Evolutionary conservation across 2,113 vertebrate species (phyloP).

Genomic region (Gymnarchus niloticus): DNA sequence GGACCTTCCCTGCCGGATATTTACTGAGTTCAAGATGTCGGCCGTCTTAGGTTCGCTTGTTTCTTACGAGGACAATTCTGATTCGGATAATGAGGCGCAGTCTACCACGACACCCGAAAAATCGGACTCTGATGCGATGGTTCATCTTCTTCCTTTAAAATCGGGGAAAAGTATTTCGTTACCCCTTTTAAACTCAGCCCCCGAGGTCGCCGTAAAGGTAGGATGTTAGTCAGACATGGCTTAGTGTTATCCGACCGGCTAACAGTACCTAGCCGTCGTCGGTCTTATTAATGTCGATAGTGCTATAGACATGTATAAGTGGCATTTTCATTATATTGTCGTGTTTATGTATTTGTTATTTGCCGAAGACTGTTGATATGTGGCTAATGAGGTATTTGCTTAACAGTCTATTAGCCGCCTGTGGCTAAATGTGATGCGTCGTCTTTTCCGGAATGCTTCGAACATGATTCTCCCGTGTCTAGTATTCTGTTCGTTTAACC

Average conservation of each 20-base stretch:
- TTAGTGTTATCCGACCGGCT: not conserved
- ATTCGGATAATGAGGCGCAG: conserved; percentile 74
- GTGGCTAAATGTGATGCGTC: not conserved
- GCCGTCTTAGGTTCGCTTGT: conserved; percentile 71
- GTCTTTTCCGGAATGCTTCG: not conserved
- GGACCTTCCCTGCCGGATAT: conserved; percentile 40
- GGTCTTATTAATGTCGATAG: not conserved
- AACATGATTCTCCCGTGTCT: no score
- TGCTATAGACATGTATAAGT: not conserved
- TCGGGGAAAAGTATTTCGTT: conserved; percentile 47
- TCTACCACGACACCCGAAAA: conserved; percentile 35
- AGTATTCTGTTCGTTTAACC: no score
- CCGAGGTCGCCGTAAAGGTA: conserved; percentile 92
- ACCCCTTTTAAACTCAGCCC: conserved; percentile 73
- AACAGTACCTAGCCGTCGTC: conserved; percentile 29
- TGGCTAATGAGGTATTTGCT: not conserved
- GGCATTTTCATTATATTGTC: not conserved
- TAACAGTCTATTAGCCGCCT: not conserved
- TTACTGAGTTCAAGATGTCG: conserved; percentile 79
- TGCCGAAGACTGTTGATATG: not conserved
- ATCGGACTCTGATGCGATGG: conserved; percentile 62
- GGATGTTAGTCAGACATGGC: conserved; percentile 20
- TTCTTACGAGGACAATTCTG: conserved; percentile 75
- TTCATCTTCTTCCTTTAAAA: conserved; percentile 65
- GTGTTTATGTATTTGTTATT: not conserved